Conservation (phyloP, 2,113 vertebrate genomes). For the Apodemus sylvaticus region DNA sequence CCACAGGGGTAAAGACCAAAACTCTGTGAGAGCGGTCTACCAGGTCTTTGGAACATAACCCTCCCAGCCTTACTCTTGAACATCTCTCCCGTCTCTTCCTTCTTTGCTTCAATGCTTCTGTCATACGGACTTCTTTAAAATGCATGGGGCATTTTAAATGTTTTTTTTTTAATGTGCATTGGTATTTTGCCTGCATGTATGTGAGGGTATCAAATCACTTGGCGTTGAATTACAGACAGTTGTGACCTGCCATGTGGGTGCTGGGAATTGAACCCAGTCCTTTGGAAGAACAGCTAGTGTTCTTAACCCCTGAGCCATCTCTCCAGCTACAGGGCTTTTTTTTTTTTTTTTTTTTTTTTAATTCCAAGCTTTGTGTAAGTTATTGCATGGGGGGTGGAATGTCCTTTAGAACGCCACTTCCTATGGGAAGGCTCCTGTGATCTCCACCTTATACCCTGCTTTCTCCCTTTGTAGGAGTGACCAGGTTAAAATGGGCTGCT, state of each 20-base stretch:
- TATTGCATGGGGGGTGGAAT: not conserved
- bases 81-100: not conserved
- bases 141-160: not conserved
- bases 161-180: not conserved
- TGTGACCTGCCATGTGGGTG: too few species aligned
- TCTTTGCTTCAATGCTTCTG: not conserved
- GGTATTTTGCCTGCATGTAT: too few species aligned
- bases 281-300: too few species aligned
- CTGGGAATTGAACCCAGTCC: too few species aligned
- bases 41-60: not conserved
- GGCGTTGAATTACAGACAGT: too few species aligned
- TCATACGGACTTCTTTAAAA: not conserved
- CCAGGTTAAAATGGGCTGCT: not conserved
- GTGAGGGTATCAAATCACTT: too few species aligned
- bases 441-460: not conserved
- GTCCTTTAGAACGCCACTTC: not conserved
- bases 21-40: not conserved
- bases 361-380: not conserved
- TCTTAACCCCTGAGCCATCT: too few species aligned
- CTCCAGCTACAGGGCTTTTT: too few species aligned
- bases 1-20: constrained; percentile 33
- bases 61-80: not conserved
- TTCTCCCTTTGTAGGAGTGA: not conserved
- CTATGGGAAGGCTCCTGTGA: constrained; percentile 28
- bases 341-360: not conserved